These are phyloP conservation scores for Leptinotarsa lineolata DNA, from an alignment of 1,140 invertebrate species.

Conservation along the genomic window DNA sequence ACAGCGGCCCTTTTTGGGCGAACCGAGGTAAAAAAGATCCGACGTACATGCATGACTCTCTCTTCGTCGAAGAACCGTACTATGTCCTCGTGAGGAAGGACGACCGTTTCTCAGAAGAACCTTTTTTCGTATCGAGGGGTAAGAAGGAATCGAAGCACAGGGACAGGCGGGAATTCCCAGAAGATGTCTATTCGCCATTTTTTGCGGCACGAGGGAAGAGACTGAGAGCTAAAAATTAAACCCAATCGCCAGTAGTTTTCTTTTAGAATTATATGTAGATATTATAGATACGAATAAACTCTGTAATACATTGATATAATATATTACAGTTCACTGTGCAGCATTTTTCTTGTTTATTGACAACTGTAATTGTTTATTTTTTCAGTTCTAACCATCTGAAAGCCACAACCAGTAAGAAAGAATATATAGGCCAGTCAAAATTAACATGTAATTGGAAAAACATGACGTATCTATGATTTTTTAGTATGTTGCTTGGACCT, in stretches of 20 bases:
- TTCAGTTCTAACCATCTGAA: too few species aligned
- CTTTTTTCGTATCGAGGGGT: conserved; percentile 44
- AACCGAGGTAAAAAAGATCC: conserved; percentile 52
- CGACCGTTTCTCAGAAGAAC: conserved; percentile 37
- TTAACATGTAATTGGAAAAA: too few species aligned
- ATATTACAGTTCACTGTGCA: neutral
- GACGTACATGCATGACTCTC: conserved; percentile 26
- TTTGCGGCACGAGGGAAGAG: conserved; percentile 44
- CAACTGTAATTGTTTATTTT: too few species aligned
- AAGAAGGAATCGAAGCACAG: conserved; percentile 38
- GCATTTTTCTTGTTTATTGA: too few species aligned
- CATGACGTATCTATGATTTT: too few species aligned
- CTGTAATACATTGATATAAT: neutral
- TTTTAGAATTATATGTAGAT: neutral
- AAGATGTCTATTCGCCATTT: conserved; percentile 36
- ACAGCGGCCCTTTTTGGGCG: conserved; percentile 52
- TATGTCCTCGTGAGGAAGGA: conserved; percentile 43
- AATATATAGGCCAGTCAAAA: too few species aligned
- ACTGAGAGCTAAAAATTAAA: conserved; percentile 26
- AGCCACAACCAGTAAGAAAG: too few species aligned
- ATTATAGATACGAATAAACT: neutral
- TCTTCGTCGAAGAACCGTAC: conserved; percentile 48
- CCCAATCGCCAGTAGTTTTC: neutral
- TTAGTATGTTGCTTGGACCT: too few species aligned
- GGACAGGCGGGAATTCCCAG: conserved; percentile 28